Base-by-base conservation (phyloP, 2,113 vertebrate genomes). In the Alethe diademata region DNA sequence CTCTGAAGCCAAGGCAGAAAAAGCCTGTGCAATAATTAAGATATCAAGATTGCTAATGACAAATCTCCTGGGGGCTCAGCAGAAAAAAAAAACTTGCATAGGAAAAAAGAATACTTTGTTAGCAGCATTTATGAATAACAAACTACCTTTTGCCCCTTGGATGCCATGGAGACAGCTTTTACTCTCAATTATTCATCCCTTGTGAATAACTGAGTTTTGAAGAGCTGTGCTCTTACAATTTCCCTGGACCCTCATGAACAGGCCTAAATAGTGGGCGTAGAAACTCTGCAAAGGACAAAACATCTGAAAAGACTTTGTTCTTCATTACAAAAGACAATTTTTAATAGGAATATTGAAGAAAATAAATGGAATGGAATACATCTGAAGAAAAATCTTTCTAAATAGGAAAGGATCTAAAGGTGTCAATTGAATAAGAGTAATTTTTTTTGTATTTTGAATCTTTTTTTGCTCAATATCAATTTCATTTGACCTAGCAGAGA, bases 51-150 rank as follows among this genome's bases (percentile, higher is more conserved):
- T 69, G 58, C 26, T 91, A 94, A 92, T 81, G 78, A 89, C 36
- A 88, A 89, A 86, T 89, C 54, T 88, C 60, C 47, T 36, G 67
- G 24, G 74, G 86, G 48, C 56, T 91, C 82, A 31, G 36, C 60
- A 90, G 65, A 69, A 87, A 91, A 35, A 35, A 35, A 79, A 94
- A 56, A 80, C 62, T 61, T 78, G 35, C 35, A 19, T 45, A 11
- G 38, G 6, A 22, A 64, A 67, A 69, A 31, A n/a, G 22, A 53
- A 12, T 51, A 48, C 14, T 91, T 84, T 75, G 61, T 95, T 91
- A 60, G 20, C 48, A 92, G 56, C 43, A 45, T 83, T 93, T 95
- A 48, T 89, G 86, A 96, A 87, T 91, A 90, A 75, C 78, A 96
- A 88, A 66, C 76, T 53, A 65, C n/a, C 67, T 83, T 80, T 86